These are phyloP conservation scores for Danionella dracula DNA, from an alignment of 2,797 vertebrate genomes.

Conservation along the genomic window DNA sequence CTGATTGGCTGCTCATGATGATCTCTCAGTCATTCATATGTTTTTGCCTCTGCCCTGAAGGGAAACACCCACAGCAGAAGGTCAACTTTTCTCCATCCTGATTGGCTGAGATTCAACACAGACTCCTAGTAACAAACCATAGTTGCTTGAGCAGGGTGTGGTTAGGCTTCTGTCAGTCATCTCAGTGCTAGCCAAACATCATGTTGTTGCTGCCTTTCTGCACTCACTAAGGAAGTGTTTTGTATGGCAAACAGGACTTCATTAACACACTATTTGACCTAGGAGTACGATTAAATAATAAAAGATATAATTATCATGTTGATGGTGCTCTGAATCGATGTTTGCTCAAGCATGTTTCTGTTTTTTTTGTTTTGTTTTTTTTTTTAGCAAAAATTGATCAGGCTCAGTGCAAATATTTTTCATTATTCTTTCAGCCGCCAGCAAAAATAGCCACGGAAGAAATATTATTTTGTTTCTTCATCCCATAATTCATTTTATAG, in stretches of 20 bases:
- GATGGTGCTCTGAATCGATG: neutral
- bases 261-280: conserved; percentile 1
- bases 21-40: conserved; percentile 76
- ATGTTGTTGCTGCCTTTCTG: conserved; percentile 51
- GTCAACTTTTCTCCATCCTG: conserved; percentile 29
- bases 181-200: conserved; percentile 60
- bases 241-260: neutral
- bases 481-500: too few species aligned
- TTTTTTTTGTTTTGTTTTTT: too few species aligned
- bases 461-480: too few species aligned
- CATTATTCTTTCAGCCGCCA: too few species aligned
- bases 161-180: conserved; percentile 57
- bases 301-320: neutral
- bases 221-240: conserved; percentile 45
- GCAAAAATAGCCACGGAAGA: too few species aligned
- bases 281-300: neutral
- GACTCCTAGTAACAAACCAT: conserved; percentile 71
- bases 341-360: neutral
- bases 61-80: conserved; percentile 24
- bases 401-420: neutral
- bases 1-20: conserved; percentile 42
- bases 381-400: neutral
- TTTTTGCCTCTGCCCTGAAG: conserved; percentile 54
- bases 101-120: conserved; percentile 66
- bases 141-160: conserved; percentile 53